Conservation (phyloP, 2,797 vertebrate species). For the Spinus pinus region DNA sequence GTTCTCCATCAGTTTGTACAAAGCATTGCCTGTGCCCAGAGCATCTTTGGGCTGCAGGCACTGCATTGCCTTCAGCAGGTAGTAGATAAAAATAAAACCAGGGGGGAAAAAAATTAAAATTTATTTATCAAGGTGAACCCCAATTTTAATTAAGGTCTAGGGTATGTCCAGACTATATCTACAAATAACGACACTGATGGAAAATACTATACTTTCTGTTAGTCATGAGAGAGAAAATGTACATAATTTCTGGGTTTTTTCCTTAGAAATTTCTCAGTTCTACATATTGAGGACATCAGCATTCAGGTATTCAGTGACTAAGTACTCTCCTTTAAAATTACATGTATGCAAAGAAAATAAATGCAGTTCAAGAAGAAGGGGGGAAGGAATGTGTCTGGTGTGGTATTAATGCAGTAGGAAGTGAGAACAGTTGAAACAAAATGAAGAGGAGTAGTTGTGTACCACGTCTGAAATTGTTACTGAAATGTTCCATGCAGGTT, state of each 20-base stretch:
- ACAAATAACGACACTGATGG: not conserved
- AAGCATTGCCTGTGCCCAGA: not conserved
- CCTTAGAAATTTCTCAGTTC: not conserved
- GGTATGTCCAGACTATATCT: not conserved
- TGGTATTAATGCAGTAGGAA: not conserved
- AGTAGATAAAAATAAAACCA: not conserved
- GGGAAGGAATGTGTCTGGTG: not conserved
- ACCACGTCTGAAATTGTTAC: not conserved
- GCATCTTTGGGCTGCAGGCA: fast-evolving
- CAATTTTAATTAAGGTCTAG: not conserved
- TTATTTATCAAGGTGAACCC: not conserved
- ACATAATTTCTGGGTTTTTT: not conserved
- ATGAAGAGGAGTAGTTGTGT: not conserved
- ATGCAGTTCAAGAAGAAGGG: not conserved
- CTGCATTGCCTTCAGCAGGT: not conserved
- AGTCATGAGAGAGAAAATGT: not conserved
- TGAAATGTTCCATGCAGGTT: not conserved
- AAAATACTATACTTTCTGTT: not conserved
- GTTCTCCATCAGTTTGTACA: not conserved
- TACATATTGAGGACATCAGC: not conserved
- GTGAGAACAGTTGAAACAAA: not conserved
- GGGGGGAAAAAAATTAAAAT: not conserved
- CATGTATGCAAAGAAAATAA: not conserved
- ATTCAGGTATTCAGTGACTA: not conserved
- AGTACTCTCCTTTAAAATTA: not conserved